These are phyloP conservation scores for Spea hammondii DNA, from an alignment of 2,797 vertebrate genomes.

Conservation along the genomic window DNA sequence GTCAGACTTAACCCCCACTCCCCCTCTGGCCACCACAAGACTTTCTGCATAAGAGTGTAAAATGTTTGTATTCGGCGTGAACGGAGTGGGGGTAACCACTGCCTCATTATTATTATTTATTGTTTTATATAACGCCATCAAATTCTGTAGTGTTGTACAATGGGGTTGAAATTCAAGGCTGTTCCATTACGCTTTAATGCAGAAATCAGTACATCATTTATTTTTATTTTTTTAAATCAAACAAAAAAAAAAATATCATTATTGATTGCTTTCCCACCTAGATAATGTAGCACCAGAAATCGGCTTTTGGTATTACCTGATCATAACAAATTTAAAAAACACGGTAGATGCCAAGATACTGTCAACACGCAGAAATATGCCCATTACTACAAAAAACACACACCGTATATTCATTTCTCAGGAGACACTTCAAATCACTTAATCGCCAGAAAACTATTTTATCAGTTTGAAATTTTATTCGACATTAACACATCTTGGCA, in stretches of 20 bases:
- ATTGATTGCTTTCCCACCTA: background rate
- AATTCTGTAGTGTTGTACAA: no score
- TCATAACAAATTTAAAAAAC: background rate
- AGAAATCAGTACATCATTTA: no score
- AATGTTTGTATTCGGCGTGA: no score
- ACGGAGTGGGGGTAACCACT: no score
- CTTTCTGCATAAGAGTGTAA: no score
- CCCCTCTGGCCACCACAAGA: no score
- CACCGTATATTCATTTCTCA: background rate
- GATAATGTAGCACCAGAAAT: background rate
- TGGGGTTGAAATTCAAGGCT: no score
- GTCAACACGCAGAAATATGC: background rate
- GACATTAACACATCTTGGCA: slow-evolving; percentile 43
- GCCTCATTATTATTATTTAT: no score
- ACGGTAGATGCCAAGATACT: background rate
- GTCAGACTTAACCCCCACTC: no score
- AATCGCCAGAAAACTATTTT: slow-evolving; percentile 27
- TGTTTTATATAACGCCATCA: no score
- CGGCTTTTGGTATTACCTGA: background rate
- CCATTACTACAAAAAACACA: background rate
- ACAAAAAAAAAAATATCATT: background rate
- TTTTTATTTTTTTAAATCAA: no score
- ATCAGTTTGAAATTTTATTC: slow-evolving; percentile 38
- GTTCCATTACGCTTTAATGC: no score
- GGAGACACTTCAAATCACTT: background rate